Percentiles rank a stretch among this genome's conserved stretches.
These are phyloP conservation scores for Calliopsis andreniformis DNA, from an alignment of 1,140 invertebrate genomes.

Conservation along the genomic window DNA sequence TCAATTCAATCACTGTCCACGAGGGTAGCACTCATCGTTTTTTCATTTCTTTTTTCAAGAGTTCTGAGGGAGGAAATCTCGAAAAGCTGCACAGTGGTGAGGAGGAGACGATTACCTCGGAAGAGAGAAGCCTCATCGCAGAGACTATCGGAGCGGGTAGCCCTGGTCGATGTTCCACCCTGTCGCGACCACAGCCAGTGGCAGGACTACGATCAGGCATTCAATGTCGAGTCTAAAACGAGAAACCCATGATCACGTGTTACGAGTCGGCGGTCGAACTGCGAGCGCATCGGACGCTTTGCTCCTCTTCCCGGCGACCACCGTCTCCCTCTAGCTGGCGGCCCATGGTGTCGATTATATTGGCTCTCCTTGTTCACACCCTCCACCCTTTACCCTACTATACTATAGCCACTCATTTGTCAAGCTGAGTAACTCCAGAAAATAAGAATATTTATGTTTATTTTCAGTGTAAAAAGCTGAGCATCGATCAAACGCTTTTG, in stretches of 20 bases:
- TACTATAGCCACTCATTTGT: too few species aligned
- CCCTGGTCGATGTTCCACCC: slow-evolving; percentile 15
- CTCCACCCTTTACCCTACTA: too few species aligned
- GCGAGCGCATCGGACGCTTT: slow-evolving; percentile 17
- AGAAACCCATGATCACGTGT: slow-evolving; percentile 62
- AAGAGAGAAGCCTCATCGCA: slow-evolving; percentile 26
- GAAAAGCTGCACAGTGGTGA: too few species aligned
- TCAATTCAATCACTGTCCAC: not conserved
- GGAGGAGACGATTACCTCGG: slow-evolving; percentile 50
- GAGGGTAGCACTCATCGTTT: too few species aligned
- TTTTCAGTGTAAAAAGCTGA: too few species aligned
- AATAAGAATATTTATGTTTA: too few species aligned
- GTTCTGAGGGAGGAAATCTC: too few species aligned
- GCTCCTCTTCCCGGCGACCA: slow-evolving; percentile 10
- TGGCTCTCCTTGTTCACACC: not conserved
- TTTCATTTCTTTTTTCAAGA: too few species aligned
- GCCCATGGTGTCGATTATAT: slow-evolving; percentile 20
- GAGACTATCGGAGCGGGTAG: not conserved
- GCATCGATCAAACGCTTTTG: too few species aligned
- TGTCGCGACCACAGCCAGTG: slow-evolving; percentile 26
- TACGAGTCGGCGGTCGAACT: slow-evolving; percentile 43
- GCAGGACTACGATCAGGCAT: slow-evolving; percentile 42
- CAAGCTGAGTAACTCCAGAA: too few species aligned
- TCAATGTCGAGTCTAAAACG: slow-evolving; percentile 61
- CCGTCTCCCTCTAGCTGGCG: slow-evolving; percentile 2